Conservation (phyloP, 2,888 invertebrate genomes). For the Phanerotoma sp. region DNA sequence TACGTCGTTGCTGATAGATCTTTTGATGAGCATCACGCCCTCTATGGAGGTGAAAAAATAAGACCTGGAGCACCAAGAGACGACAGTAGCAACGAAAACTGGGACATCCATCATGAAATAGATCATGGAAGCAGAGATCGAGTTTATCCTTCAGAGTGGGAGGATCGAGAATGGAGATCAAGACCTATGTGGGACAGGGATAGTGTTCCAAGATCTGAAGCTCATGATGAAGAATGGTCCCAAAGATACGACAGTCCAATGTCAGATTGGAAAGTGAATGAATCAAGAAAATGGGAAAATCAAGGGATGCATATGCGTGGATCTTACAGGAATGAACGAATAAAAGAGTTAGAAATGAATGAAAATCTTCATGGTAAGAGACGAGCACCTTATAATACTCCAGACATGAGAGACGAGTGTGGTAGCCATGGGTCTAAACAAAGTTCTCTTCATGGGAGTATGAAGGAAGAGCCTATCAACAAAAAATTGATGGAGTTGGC, state of each 20-base stretch:
- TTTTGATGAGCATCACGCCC: slow-evolving; percentile 45
- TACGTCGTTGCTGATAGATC: slow-evolving; percentile 41
- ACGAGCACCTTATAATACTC: slow-evolving; percentile 45
- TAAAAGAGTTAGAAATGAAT: slow-evolving; percentile 50
- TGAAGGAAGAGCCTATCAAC: slow-evolving; percentile 56
- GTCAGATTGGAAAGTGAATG: slow-evolving; percentile 52
- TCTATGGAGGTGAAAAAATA: slow-evolving; percentile 44
- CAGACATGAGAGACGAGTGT: slow-evolving; percentile 50
- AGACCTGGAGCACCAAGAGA: slow-evolving; percentile 43
- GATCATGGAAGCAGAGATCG: slow-evolving; percentile 48
- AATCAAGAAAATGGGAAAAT: slow-evolving; percentile 54
- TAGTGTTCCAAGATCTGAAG: slow-evolving; percentile 51
- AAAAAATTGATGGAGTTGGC: slow-evolving; percentile 55
- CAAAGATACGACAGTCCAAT: slow-evolving; percentile 50
- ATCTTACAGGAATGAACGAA: slow-evolving; percentile 50
- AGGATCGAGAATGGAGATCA: slow-evolving; percentile 50
- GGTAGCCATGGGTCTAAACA: slow-evolving; percentile 47
- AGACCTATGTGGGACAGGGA: slow-evolving; percentile 54
- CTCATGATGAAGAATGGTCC: slow-evolving; percentile 54
- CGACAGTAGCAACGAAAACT: slow-evolving; percentile 49
- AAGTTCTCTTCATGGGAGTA: slow-evolving; percentile 50
- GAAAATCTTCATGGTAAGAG: slow-evolving; percentile 43
- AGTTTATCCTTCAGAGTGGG: slow-evolving; percentile 48
- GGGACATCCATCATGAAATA: slow-evolving; percentile 53
- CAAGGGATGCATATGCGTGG: slow-evolving; percentile 47